Base-by-base conservation (phyloP, 2,113 vertebrate genomes). In the Erinaceus europaeus region DNA sequence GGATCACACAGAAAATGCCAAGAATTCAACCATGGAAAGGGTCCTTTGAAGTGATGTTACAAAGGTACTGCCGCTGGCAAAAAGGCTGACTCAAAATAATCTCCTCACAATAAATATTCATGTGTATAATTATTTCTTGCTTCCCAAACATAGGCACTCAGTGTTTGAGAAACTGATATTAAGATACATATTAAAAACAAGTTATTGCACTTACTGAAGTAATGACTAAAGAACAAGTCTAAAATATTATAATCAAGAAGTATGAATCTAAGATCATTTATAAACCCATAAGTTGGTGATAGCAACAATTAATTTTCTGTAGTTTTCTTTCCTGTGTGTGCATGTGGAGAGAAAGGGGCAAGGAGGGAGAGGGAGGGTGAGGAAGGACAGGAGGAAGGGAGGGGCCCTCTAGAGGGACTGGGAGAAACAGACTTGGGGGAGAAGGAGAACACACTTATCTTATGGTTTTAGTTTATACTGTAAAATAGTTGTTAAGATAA, bases 1-100 rank as follows among this genome's bases (percentile, higher is more conserved):
- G 29, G 17, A 91, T 91, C 83, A 65, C 40, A 20, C 3, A 74
- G 38, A 81, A 5, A 12, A 71, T 65, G 44, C 44, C 20, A 90
- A 84, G 53, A 89, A 90, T 89, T 89, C 88, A 88, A 82, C 23
- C 12, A 53, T 93, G 38, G 34, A 87, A 92, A 84, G 61, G 82
- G 53, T 55, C 82, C 48, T 86, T 91, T 67, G 65, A 38, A 65
- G 38, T 55, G 29, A 65, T 42, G 15, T 25, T 75, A 20, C 27
- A 78, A 90, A 91, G 8, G 84, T 44, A 53, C 8, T 72, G 13
- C 34, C 57, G 13, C 84, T 84, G 84, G 13, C 7, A 69, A 81
- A 21, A 71, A 64, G 18, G 6, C 12, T 80, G 48, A 72, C 44
- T 81, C 36, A 36, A 9, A 86, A 61, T 50, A 86, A 76, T 64